phyloP scores from a whole-genome alignment of 2,888 invertebrate genomes.

The Anarsia innoxiella region DNA sequence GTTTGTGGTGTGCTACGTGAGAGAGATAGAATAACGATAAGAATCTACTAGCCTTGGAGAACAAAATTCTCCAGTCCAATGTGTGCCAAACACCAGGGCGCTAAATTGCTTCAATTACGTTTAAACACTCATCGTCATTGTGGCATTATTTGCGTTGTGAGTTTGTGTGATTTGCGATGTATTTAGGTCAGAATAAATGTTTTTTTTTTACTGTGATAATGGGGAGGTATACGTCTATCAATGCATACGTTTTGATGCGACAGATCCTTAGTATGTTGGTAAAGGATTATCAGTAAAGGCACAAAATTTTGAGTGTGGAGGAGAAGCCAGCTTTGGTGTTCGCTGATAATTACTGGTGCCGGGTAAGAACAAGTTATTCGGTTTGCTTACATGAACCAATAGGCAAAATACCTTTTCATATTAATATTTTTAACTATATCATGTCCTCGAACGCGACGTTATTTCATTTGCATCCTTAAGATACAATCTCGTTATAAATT shows the following conservation, averaged over 20 bases:
- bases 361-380: conserved; percentile 55
- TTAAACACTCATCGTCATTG: neutral
- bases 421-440: conserved; percentile 74
- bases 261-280: conserved; percentile 34
- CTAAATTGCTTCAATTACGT: neutral
- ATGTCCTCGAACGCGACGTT: conserved; percentile 70
- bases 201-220: conserved; percentile 68
- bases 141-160: conserved; percentile 32
- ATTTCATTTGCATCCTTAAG: conserved; percentile 68
- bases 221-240: conserved; percentile 54
- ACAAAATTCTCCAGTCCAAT: too few relatives aligned
- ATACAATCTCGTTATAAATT: conserved; percentile 40
- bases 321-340: conserved; percentile 71
- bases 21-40: too few relatives aligned
- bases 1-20: neutral
- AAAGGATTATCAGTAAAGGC: conserved; percentile 54
- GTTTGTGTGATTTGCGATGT: conserved; percentile 37
- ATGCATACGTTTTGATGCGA: conserved; percentile 35
- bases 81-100: neutral
- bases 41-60: too few relatives aligned
- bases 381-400: conserved; percentile 64
- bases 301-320: conserved; percentile 55
- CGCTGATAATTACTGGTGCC: conserved; percentile 53
- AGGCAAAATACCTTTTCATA: conserved; percentile 73
- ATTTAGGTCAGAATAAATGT: conserved; percentile 31